phyloP scores from a whole-genome alignment of 1,140 invertebrate genomes.

The Zaprionus ghesquierei region DNA sequence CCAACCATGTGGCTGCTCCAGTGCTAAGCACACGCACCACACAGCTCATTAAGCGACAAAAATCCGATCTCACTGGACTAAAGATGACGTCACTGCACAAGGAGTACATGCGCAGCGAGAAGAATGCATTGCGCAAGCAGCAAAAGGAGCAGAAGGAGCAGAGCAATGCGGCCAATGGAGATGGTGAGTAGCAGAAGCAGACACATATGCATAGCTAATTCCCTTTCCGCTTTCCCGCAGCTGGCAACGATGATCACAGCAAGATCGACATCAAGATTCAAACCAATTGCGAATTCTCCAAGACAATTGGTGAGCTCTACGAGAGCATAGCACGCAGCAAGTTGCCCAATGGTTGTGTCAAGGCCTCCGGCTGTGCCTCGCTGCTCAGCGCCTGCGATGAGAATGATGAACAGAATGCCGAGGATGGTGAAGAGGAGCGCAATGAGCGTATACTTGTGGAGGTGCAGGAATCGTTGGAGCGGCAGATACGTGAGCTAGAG shows the following conservation, averaged over 20 bases:
- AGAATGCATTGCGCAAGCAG: slow-evolving; percentile 69
- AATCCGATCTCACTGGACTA: slow-evolving; percentile 85
- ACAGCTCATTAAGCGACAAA: slow-evolving; percentile 84
- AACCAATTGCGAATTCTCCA: slow-evolving; percentile 80
- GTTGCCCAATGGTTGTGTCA: slow-evolving; percentile 43
- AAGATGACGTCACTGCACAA: slow-evolving; percentile 83
- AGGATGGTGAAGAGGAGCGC: slow-evolving; percentile 82
- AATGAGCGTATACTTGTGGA: slow-evolving; percentile 88
- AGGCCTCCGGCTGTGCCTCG: slow-evolving; percentile 17
- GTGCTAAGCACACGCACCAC: slow-evolving; percentile 14
- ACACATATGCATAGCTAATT: neutral
- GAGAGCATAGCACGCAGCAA: slow-evolving; percentile 65
- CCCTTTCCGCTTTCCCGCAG: no score
- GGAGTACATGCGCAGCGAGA: slow-evolving; percentile 81
- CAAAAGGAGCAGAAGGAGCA: slow-evolving; percentile 62
- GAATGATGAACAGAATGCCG: slow-evolving; percentile 66
- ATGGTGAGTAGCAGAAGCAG: neutral
- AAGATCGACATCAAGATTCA: slow-evolving; percentile 82
- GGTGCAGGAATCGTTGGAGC: slow-evolving; percentile 91
- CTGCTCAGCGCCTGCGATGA: slow-evolving; percentile 75
- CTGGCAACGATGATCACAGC: slow-evolving; percentile 62
- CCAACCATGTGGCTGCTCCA: no score
- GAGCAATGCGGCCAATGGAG: neutral
- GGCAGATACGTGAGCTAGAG: slow-evolving; percentile 90
- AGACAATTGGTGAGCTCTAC: slow-evolving; percentile 80